Base-by-base conservation (phyloP, 35 echinoderm and acorn worm species). In the Anneissia japonica region DNA sequence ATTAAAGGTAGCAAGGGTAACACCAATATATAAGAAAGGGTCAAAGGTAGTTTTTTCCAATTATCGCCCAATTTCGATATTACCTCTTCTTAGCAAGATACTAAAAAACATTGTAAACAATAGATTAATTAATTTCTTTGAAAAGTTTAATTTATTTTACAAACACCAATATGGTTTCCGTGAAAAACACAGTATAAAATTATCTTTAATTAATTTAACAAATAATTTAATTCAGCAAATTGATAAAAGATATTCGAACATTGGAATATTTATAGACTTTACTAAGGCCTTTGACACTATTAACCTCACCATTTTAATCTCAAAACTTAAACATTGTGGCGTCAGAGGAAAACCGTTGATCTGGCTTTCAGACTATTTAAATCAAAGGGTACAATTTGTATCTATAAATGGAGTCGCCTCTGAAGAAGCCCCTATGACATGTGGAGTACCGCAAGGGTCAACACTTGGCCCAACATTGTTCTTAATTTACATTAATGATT, bases 131-230 rank as follows among this genome's bases (percentile, higher is more conserved):
- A 4, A 32, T 75, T 75, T 75, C 23, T 32, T 75, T 6, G 73
- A 75, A 75, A 75, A 75, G 23, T 75, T 30, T 26, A 75, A 75
- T 75, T 75, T 75, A 32, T 9, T 30, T n/a, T 75, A 75, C 26
- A 75, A 75, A 3, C 73, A 75, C 73, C 73, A 75, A 75, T 75
- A 75, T 75, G 73, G 73, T 26, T 75, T 75, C 26, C 73, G 73
- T n/a, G 73, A 75, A 23, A 75, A 75, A 75, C 73, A 75, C 26
- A 75, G 73, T 75, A 6, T 23, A 75, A 4, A 75, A 23, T 75
- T 75, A 75, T 75, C 73, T 4, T 32, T 75, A 30, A 75, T 75
- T 32, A 75, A 75, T 75, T 75, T 75, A 32, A 32, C 31, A 30
- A 75, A 75, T 32, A 75, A 75, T 23, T 23, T 75, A 75, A 4